A percentile compares a stretch with the other conserved stretches of the same genome.
Conservation (phyloP, 2,113 vertebrate species). For the Ageneiosus marmoratus region DNA sequence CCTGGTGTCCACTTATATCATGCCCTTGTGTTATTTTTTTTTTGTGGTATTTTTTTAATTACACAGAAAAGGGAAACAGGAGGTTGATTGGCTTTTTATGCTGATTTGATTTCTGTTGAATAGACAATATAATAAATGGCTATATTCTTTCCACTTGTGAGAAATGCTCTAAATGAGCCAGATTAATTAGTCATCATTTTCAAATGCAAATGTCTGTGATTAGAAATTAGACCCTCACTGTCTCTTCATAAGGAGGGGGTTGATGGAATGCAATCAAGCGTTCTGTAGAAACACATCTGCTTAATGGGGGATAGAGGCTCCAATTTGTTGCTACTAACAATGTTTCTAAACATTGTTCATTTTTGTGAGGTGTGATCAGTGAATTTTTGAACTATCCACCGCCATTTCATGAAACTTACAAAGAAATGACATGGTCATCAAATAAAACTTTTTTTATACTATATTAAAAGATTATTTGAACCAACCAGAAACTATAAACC, state of each 20-base stretch:
- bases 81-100: conserved; percentile 29
- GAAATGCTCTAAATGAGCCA: conserved; percentile 43
- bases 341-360: conserved; percentile 39
- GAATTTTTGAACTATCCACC: background rate
- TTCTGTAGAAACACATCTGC: conserved; percentile 46
- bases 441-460: background rate
- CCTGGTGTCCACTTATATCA: background rate
- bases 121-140: conserved; percentile 43
- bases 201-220: conserved; percentile 48
- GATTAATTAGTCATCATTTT: conserved; percentile 55
- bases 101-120: conserved; percentile 32
- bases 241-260: conserved; percentile 31
- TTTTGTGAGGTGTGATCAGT: conserved; percentile 13
- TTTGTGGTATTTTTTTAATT: conserved; percentile 5
- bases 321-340: conserved; percentile 47
- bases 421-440: background rate
- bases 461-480: background rate
- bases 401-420: background rate
- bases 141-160: conserved; percentile 37
- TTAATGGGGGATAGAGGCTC: conserved; percentile 33
- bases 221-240: conserved; percentile 41
- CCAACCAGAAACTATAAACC: background rate
- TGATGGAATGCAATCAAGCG: conserved; percentile 51
- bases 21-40: background rate
- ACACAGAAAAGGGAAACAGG: conserved; percentile 15